Evolutionary conservation across 2,113 vertebrate genomes (phyloP).

Genomic region (Elanoides forficatus): DNA sequence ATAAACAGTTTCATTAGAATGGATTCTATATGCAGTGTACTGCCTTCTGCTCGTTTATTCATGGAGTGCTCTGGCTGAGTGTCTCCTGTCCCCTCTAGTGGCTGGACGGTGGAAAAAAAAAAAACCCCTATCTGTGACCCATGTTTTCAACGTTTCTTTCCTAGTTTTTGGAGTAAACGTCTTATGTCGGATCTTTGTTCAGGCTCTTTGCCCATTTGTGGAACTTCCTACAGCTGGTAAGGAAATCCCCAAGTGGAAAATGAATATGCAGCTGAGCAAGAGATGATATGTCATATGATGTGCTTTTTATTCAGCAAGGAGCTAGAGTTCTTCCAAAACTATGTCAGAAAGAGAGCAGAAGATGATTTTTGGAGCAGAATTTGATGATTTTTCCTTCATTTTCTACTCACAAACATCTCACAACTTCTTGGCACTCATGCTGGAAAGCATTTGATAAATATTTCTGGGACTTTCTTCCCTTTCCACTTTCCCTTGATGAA

Average conservation of each 20-base stretch:
- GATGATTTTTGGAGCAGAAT: neutral
- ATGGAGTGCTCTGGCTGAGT: neutral
- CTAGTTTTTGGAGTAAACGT: neutral
- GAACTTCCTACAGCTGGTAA: neutral
- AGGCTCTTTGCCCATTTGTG: neutral
- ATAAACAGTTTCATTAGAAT: neutral
- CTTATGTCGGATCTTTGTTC: neutral
- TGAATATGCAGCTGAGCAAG: neutral
- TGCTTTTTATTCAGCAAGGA: neutral
- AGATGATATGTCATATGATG: neutral
- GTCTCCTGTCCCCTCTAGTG: neutral
- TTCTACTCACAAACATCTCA: neutral
- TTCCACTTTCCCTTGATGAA: neutral
- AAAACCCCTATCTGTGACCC: neutral
- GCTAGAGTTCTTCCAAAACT: neutral
- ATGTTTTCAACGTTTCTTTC: neutral
- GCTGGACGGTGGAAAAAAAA: neutral
- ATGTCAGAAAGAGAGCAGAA: neutral
- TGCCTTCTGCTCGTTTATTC: neutral
- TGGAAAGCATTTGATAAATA: neutral
- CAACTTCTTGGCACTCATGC: neutral
- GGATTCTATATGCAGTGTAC: accelerated
- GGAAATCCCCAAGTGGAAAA: neutral
- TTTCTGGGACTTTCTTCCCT: neutral
- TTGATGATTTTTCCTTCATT: neutral